These are phyloP conservation scores for Chionomys nivalis DNA, from an alignment of 2,113 vertebrate genomes.

Conservation along the genomic window DNA sequence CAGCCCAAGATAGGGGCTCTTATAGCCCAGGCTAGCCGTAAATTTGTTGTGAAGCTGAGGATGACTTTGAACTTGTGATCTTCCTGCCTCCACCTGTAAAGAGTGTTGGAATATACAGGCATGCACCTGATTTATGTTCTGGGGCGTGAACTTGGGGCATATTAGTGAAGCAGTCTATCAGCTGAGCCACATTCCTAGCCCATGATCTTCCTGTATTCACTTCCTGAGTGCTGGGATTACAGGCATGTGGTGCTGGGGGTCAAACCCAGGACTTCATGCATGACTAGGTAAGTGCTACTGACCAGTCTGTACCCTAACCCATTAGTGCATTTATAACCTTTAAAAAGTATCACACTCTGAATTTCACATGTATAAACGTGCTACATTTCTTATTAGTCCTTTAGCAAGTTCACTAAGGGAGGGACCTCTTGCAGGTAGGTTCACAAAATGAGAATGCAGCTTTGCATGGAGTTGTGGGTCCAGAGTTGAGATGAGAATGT, in stretches of 20 bases:
- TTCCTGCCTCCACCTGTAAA: neutral
- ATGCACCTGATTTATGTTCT: neutral
- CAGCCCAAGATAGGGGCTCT: neutral
- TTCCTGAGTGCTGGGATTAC: neutral
- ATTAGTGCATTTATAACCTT: neutral
- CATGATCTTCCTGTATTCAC: too few species aligned
- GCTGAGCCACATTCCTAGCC: neutral
- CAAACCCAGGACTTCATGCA: neutral
- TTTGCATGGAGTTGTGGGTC: neutral
- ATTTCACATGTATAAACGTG: rapidly evolving
- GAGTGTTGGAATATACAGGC: neutral
- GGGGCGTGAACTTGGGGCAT: neutral
- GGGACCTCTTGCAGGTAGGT: too few species aligned
- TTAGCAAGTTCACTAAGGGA: neutral
- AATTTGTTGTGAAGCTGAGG: neutral
- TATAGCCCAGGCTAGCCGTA: neutral
- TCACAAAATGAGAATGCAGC: neutral
- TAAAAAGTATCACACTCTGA: neutral
- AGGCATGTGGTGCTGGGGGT: neutral
- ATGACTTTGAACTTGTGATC: neutral
- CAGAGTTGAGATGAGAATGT: neutral
- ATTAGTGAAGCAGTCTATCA: neutral
- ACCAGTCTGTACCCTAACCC: too few species aligned
- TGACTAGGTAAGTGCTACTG: neutral
- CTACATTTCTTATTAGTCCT: neutral